Evolutionary conservation across 2,888 invertebrate species (phyloP).

Genomic region (Mylabris sibirica): DNA sequence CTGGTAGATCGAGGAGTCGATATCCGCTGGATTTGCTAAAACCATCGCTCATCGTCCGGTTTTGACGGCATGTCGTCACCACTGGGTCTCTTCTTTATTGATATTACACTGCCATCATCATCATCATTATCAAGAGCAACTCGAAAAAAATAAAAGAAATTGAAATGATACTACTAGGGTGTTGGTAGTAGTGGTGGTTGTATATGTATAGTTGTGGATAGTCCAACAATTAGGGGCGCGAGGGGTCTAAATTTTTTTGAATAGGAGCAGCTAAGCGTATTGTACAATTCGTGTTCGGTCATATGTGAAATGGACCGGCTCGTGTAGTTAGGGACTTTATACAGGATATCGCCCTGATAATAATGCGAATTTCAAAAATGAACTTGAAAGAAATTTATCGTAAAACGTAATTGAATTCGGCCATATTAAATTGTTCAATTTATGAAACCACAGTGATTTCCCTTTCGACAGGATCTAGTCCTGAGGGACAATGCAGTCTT

Average conservation of each 20-base stretch:
- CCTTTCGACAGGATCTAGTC: slow-evolving; percentile 51
- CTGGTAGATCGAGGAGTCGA: slow-evolving; percentile 47
- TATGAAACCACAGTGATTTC: slow-evolving; percentile 61
- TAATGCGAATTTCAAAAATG: slow-evolving; percentile 58
- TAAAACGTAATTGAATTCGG: slow-evolving; percentile 58
- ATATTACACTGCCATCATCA: neutral
- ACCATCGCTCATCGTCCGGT: slow-evolving; percentile 31
- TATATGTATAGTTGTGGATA: slow-evolving; percentile 13
- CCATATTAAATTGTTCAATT: slow-evolving; percentile 62
- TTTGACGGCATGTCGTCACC: slow-evolving; percentile 23
- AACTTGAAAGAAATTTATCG: slow-evolving; percentile 54
- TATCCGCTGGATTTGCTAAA: slow-evolving; percentile 45
- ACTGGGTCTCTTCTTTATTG: neutral
- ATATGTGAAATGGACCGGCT: slow-evolving; percentile 70
- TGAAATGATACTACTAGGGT: slow-evolving; percentile 11
- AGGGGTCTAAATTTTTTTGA: slow-evolving; percentile 59
- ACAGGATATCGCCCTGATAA: slow-evolving; percentile 43
- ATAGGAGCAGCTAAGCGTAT: slow-evolving; percentile 72
- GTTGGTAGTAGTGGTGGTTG: slow-evolving; percentile 12
- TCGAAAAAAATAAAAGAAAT: slow-evolving; percentile 22
- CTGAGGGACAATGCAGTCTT: slow-evolving; percentile 48
- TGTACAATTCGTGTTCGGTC: slow-evolving; percentile 71
- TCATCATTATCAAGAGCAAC: neutral
- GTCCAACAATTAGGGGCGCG: slow-evolving; percentile 48
- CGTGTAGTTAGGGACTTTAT: slow-evolving; percentile 45